Conservation (phyloP, 2,797 vertebrate species). For the Macropodus opercularis region DNA sequence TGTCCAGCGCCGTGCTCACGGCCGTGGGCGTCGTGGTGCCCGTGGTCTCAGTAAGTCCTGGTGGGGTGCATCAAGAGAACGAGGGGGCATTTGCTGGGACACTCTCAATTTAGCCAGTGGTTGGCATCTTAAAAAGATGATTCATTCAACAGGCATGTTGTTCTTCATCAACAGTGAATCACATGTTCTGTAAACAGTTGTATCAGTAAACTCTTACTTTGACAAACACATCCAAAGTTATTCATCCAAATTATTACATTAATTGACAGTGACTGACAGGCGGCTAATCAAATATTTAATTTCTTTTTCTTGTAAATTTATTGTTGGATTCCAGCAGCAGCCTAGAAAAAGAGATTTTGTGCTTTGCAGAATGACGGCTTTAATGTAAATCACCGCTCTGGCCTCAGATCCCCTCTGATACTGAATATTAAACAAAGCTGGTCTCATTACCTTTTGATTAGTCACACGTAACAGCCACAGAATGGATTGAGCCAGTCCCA, state of each 20-base stretch:
- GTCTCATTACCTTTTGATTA: constrained; percentile 25
- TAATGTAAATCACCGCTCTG: neutral
- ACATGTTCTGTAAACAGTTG: constrained; percentile 8
- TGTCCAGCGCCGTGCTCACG: constrained; percentile 81
- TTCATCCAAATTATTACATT: too few species aligned
- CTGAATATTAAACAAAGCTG: constrained; percentile 26
- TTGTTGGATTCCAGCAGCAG: neutral
- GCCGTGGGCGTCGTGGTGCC: constrained; percentile 83
- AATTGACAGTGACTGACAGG: too few species aligned
- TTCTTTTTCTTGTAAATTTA: neutral
- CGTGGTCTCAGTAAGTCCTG: constrained; percentile 86
- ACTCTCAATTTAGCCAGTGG: constrained; percentile 42
- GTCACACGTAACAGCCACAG: constrained; percentile 39
- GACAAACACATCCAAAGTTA: too few species aligned
- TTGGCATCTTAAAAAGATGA: constrained; percentile 23
- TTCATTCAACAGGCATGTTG: constrained; percentile 17
- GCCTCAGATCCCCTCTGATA: neutral
- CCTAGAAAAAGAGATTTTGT: neutral
- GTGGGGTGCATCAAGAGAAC: constrained; percentile 58
- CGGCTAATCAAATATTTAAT: too few species aligned
- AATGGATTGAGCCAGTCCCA: constrained; percentile 55
- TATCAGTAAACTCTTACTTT: too few species aligned
- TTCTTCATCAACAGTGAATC: constrained; percentile 36
- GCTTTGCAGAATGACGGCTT: constrained; percentile 4
- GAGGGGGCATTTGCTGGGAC: constrained; percentile 34